Evolutionary conservation across 2,113 vertebrate species (phyloP).

Genomic region (human): DNA sequence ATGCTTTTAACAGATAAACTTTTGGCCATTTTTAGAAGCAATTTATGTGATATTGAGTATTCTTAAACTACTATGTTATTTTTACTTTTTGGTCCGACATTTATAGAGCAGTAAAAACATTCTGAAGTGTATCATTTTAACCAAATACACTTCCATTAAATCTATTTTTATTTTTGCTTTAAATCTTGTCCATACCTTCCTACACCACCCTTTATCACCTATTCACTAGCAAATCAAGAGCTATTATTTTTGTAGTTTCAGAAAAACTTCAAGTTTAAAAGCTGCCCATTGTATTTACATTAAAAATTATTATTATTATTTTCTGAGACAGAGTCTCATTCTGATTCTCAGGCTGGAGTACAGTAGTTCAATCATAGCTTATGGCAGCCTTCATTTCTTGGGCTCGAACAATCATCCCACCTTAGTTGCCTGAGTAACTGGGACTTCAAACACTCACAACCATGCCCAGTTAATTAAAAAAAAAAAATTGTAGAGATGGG

Average conservation of each 20-base stretch:
- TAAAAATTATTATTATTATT: background rate
- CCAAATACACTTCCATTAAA: background rate
- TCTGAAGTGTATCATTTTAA: background rate
- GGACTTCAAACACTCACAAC: background rate
- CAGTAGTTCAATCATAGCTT: background rate
- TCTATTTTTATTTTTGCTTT: background rate
- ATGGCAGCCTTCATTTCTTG: background rate
- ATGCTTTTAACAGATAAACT: background rate
- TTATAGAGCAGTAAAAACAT: background rate
- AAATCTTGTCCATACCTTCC: background rate
- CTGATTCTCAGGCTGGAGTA: background rate
- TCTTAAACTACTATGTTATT: background rate
- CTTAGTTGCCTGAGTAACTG: background rate
- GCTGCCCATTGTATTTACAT: background rate
- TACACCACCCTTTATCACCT: background rate
- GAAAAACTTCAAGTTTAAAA: background rate
- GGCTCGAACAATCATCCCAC: background rate
- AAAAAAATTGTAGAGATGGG: background rate
- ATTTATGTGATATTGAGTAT: background rate
- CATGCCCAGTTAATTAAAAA: background rate
- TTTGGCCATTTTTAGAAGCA: background rate
- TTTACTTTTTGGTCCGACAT: constrained; percentile 3
- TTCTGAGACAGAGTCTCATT: background rate
- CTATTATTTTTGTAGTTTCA: background rate
- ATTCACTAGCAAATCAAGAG: background rate